phyloP scores from a whole-genome alignment of 2,888 invertebrate species.

The Aspidiotus destructor region DNA sequence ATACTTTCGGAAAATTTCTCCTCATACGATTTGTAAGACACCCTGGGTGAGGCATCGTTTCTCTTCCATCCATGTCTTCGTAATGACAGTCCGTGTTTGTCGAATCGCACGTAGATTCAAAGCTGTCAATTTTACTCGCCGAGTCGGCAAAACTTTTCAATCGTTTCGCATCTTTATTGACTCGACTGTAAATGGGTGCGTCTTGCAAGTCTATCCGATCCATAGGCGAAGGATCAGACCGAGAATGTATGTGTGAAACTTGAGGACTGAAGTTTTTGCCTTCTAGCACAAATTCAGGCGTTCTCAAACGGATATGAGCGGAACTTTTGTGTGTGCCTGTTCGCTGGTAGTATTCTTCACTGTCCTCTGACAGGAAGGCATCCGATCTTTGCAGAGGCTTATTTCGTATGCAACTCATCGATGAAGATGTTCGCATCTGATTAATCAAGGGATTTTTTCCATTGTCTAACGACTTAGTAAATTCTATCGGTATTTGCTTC shows the following conservation, averaged over 20 bases:
- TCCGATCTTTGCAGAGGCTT: constrained; percentile 36
- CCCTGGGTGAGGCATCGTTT: background rate
- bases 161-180: constrained; percentile 16
- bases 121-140: constrained; percentile 20
- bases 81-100: constrained; percentile 36
- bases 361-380: constrained; percentile 36
- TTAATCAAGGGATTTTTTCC: constrained; percentile 33
- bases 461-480: constrained; percentile 47
- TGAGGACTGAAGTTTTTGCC: constrained; percentile 30
- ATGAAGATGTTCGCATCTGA: constrained; percentile 35
- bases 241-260: constrained; percentile 36
- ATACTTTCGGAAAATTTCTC: constrained; percentile 72
- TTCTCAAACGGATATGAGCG: constrained; percentile 33
- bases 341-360: constrained; percentile 28
- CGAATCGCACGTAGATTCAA: constrained; percentile 28
- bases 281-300: constrained; percentile 32
- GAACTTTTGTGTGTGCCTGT: constrained; percentile 35
- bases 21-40: constrained; percentile 54
- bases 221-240: constrained; percentile 36
- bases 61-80: constrained; percentile 61
- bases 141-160: constrained; percentile 27
- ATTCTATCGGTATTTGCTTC: constrained; percentile 61
- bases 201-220: background rate
- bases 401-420: constrained; percentile 35
- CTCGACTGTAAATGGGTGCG: constrained; percentile 23